A percentile compares a stretch with the other conserved stretches of the same genome.
phyloP scores from a whole-genome alignment of 2,113 vertebrate species.

The Ondatra zibethicus region DNA sequence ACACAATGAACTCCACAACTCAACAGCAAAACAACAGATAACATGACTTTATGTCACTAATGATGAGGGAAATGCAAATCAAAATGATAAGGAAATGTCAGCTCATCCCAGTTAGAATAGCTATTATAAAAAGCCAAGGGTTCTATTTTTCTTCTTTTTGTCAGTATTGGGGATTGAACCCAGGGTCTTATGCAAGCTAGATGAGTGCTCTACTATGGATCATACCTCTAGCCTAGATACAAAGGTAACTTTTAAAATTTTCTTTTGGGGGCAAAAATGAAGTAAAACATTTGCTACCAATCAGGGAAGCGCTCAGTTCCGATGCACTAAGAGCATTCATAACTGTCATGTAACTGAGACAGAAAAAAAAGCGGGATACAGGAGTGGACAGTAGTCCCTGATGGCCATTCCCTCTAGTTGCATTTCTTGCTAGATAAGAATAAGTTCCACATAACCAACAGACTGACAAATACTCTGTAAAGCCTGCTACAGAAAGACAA shows the following conservation, averaged over 20 bases:
- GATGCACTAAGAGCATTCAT: background rate
- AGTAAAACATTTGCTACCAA: background rate
- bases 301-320: conserved; percentile 16
- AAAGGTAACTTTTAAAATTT: background rate
- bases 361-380: background rate
- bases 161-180: background rate
- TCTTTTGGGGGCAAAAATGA: background rate
- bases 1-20: background rate
- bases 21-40: background rate
- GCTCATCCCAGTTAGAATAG: background rate
- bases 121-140: background rate
- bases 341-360: background rate
- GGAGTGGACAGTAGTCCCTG: background rate
- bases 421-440: background rate
- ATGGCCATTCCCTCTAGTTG: no score
- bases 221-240: background rate
- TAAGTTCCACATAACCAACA: background rate
- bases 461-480: background rate
- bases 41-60: background rate
- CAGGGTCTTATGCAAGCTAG: background rate
- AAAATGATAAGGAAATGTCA: background rate
- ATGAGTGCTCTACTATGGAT: background rate
- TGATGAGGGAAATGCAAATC: background rate
- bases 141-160: no score
- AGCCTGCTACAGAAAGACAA: background rate